Evolutionary conservation across 2,113 vertebrate genomes (phyloP).

Genomic region (Pimephales promelas): DNA sequence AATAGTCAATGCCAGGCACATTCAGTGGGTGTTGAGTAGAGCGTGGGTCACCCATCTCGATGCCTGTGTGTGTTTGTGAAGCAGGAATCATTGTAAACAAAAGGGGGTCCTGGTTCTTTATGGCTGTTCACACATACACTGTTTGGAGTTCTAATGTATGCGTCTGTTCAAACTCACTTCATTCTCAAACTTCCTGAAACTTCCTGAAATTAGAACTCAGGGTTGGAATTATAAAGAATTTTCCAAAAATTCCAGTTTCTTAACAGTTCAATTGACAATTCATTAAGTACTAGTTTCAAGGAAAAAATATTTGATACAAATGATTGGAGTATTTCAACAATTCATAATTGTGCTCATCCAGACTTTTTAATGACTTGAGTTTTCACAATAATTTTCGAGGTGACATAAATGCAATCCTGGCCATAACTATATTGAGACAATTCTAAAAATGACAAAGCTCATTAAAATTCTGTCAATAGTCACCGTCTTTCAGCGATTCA

Average conservation of each 20-base stretch:
- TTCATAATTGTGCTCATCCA: neutral
- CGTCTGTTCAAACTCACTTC: neutral
- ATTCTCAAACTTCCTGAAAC: neutral
- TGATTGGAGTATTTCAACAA: neutral
- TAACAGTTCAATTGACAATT: neutral
- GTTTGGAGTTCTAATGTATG: neutral
- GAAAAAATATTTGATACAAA: neutral
- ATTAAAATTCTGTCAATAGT: neutral
- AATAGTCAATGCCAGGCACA: slow-evolving; percentile 78
- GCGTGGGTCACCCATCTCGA: slow-evolving; percentile 50
- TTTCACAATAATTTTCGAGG: neutral
- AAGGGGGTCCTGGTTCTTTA: slow-evolving; percentile 7
- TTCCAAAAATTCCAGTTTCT: neutral
- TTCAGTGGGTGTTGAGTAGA: slow-evolving; percentile 70
- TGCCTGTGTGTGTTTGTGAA: neutral
- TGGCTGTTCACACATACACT: slow-evolving; percentile 10
- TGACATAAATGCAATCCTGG: neutral
- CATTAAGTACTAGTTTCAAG: neutral
- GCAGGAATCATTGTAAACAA: slow-evolving; percentile 14
- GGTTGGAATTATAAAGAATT: neutral
- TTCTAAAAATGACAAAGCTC: neutral
- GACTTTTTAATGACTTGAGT: neutral
- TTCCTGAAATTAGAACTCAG: neutral
- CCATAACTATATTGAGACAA: neutral
- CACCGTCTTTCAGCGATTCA: neutral